A percentile compares a stretch with the other conserved stretches of the same genome.
phyloP scores from a whole-genome alignment of 2,797 vertebrate genomes.

The Odontamblyopus rebecca region DNA sequence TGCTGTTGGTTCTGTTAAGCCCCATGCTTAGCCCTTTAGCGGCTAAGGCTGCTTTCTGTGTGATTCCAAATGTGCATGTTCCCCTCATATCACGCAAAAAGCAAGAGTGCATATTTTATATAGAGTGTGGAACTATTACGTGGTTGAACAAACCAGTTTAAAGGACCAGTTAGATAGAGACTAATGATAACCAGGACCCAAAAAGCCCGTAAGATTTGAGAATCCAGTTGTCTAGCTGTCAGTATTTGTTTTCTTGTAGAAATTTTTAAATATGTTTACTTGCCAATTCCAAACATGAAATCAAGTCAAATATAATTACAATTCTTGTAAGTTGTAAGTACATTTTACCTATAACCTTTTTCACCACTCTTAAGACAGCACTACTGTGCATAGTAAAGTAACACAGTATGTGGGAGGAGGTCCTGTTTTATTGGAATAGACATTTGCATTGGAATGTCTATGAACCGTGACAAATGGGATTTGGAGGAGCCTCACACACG shows the following conservation, averaged over 20 bases:
- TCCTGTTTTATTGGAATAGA: constrained; percentile 42
- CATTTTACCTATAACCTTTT: background rate
- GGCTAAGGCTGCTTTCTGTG: constrained; percentile 43
- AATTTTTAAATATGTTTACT: background rate
- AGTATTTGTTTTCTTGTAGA: background rate
- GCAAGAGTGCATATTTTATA: constrained; percentile 4
- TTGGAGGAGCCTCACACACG: constrained; percentile 43
- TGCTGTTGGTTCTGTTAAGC: constrained; percentile 71
- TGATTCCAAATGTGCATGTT: constrained; percentile 27
- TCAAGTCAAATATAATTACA: background rate
- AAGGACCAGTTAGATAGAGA: too few relatives aligned
- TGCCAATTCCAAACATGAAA: background rate
- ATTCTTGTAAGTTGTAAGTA: background rate
- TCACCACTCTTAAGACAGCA: background rate
- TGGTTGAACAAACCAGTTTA: constrained; percentile 1
- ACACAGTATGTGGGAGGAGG: constrained; percentile 36
- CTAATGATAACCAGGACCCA: background rate
- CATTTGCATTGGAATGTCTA: constrained; percentile 40
- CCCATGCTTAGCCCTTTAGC: constrained; percentile 68
- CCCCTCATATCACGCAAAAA: constrained; percentile 26
- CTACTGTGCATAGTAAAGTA: constrained; percentile 17
- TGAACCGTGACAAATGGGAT: constrained; percentile 52
- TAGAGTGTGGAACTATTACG: constrained; percentile 22
- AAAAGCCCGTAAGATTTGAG: background rate
- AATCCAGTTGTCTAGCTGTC: background rate